Percentiles rank a stretch among this genome's conserved stretches.
Conservation (phyloP, 2,113 vertebrate species). For the Oreochromis niloticus region DNA sequence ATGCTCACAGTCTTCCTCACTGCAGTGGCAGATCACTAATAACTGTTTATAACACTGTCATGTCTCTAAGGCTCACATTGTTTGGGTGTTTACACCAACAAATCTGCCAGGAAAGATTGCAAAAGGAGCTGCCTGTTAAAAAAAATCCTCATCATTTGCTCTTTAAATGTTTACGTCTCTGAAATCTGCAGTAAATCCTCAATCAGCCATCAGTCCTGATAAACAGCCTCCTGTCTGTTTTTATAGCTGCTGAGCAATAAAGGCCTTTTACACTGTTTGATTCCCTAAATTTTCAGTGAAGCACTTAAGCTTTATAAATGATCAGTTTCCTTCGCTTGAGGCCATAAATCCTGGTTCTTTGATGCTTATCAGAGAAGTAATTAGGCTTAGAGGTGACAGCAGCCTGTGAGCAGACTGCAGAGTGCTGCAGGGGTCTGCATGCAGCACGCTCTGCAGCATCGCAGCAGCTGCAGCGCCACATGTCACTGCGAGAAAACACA, state of each 20-base stretch:
- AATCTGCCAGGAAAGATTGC: not conserved
- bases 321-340: not conserved
- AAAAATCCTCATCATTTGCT: not conserved
- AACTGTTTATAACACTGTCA: not conserved
- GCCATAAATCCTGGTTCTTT: not conserved
- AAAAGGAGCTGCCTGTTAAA: not conserved
- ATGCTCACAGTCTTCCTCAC: not conserved
- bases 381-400: not conserved
- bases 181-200: not conserved
- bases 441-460: not conserved
- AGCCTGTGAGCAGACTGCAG: not conserved
- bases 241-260: not conserved
- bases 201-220: not conserved
- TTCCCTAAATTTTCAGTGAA: not conserved
- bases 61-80: not conserved
- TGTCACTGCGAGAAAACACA: not conserved
- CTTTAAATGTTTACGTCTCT: not conserved
- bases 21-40: not conserved
- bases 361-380: not conserved
- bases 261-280: not conserved
- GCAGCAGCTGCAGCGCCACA: not conserved
- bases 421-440: not conserved
- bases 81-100: not conserved
- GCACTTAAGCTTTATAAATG: not conserved
- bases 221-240: not conserved